phyloP scores from a whole-genome alignment of 2,797 vertebrate species.

The Emys orbicularis region DNA sequence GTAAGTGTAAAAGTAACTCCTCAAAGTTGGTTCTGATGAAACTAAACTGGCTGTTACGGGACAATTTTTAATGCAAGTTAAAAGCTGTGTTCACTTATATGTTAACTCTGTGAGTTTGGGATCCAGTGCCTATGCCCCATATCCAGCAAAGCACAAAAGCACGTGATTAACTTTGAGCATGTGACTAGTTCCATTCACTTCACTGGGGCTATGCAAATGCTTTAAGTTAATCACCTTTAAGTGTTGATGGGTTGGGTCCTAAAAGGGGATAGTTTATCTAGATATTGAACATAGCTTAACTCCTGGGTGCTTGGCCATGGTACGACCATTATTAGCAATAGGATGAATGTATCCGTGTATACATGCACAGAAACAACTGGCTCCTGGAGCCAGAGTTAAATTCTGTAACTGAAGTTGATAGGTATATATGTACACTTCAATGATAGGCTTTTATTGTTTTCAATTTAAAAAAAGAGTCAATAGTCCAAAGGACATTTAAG shows the following conservation, averaged over 20 bases:
- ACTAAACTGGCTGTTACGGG: background rate
- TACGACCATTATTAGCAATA: background rate
- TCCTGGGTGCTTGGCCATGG: background rate
- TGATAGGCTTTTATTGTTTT: background rate
- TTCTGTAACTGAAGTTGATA: background rate
- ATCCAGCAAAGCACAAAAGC: background rate
- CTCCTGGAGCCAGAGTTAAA: background rate
- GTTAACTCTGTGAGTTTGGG: background rate
- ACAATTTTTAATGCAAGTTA: background rate
- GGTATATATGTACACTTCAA: accelerated
- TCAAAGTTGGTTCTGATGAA: background rate
- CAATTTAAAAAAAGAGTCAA: background rate
- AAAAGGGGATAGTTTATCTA: background rate
- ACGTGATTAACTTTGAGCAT: background rate
- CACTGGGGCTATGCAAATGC: background rate
- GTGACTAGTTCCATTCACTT: background rate
- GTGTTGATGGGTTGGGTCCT: background rate
- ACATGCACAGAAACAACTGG: background rate
- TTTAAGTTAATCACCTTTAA: background rate
- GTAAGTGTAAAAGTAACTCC: constrained; percentile 81
- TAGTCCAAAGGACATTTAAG: background rate
- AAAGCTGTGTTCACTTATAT: background rate
- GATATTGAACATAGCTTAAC: background rate
- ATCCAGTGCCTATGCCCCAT: background rate
- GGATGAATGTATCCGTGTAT: background rate